Base-by-base conservation (phyloP, 2,888 invertebrate species). In the Mesorhabditis belari region DNA sequence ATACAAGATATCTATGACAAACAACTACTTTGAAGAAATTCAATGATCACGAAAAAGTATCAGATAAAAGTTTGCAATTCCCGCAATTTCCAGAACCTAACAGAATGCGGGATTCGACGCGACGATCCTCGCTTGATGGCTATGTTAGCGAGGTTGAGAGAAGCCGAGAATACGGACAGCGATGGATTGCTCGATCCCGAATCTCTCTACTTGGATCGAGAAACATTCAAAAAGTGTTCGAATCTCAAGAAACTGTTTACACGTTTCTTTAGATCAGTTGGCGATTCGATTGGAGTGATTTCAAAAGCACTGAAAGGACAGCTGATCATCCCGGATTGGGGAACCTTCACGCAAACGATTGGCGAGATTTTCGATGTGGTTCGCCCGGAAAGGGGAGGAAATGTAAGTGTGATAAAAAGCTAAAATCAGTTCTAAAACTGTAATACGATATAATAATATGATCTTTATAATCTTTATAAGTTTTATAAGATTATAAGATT, bases 281-380 rank as follows among this genome's bases (percentile, higher is more conserved):
- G 76, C 54, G 71, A 68, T 19, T 71, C 73, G 55, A 79, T 79
- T 53, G 73, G 75, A 19, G 70, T 79, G 24, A 74, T 79, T 44
- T 69, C 73, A n/a, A 79, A 75, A 57, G 77, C 79, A 3, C 64
- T 79, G 49, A 72, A 90, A 44, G 90, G 91, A 81, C 91, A 94
- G 82, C 92, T 95, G 81, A 89, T 94, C 62, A 91, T 96, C 74
- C 95, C 95, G 9, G 93, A 95, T 82, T 93, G 92, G 82, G 86
- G 87, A 63, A 88, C 88, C 61, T 95, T 95, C 81, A 89, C 89
- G 49, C 89, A 90, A 81, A 88, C 90, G 79, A 88, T 95, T 65
- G 92, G 92, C 82, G 90, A 92, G 71, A 90, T 95, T 82, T 96
- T 74, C 57, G 73, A 74, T 49, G 63, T 67, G 25, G 61, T 60